Evolutionary conservation across 2,113 vertebrate genomes (phyloP), one percentile per base, ranked within the genome.

Genomic region (Mionectes macconnelli): DNA sequence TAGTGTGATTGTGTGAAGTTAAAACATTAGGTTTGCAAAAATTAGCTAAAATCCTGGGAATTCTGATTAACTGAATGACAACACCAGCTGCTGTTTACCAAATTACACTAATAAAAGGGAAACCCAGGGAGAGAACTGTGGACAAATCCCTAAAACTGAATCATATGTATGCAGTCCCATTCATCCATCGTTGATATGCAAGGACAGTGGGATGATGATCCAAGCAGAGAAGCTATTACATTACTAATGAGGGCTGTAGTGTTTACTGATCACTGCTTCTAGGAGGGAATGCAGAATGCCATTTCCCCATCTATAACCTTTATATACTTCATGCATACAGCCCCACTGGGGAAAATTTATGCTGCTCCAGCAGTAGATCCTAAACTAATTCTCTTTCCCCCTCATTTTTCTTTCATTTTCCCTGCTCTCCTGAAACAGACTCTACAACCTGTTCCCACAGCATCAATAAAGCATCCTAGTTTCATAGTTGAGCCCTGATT

Each of bases 121-220:
- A 50, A 50, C 2, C 1, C 49, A 27, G 25, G 27, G 49, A 15
- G 49, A 50, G 24, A 50, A 15, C 49, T 50, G 49, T 5, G 4
- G 25, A 52, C 14, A 52, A 52, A 52, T 52, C 50, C 25, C 50
- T 52, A 28, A 52, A 52, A 52, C 49, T 50, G 25, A 50, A 50
- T 27, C 14, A 50, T 7, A 14, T 50, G 49, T 50, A 25, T 50
- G 49, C 49, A 50, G 49, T 50, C 49, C 49, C 24, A 5, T 50
- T 25, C 49, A 50, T 25, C 49, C 49, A 50, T 50, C 3, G 25
- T 15, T 8, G 5, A 52, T 52, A 52, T 49, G 19, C 44, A 62
- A 28, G 1, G 12, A 52, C 27, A 76, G 57, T 0, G 0, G 44
- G 21, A 13, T 27, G 11, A 22, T 0, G 0, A 28, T 40, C 53